Percentiles rank a stretch among this genome's conserved stretches.
Conservation (phyloP, 2,113 vertebrate species). For the Bagarius yarrelli region DNA sequence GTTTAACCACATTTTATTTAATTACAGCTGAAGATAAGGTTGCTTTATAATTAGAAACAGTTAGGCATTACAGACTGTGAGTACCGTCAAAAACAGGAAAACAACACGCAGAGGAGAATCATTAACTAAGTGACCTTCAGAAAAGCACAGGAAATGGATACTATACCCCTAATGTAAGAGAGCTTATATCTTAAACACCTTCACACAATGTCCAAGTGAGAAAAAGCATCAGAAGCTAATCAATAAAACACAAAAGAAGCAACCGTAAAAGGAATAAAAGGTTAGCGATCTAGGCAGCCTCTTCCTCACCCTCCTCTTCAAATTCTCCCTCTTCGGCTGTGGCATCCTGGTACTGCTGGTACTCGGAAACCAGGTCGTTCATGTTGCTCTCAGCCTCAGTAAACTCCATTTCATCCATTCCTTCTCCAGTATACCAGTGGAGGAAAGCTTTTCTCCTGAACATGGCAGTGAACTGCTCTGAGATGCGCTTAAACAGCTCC, state of each 20-base stretch:
- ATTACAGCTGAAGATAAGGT: background rate
- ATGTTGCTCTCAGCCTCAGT: slow-evolving; percentile 85
- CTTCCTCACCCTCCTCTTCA: slow-evolving; percentile 50
- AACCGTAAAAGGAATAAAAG: background rate
- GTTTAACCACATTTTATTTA: slow-evolving; percentile 46
- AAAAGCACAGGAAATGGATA: background rate
- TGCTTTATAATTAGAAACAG: slow-evolving; percentile 1
- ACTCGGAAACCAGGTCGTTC: slow-evolving; percentile 76
- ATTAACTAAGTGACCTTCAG: background rate
- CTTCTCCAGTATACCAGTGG: slow-evolving; percentile 88
- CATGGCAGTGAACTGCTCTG: slow-evolving; percentile 95
- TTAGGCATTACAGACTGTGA: background rate
- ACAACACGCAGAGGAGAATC: slow-evolving; percentile 29
- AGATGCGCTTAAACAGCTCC: slow-evolving; percentile 95
- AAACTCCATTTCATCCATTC: slow-evolving; percentile 93
- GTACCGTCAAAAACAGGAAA: background rate
- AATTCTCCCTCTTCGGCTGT: slow-evolving; percentile 72
- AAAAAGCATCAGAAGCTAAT: background rate
- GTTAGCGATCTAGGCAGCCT: slow-evolving; percentile 6
- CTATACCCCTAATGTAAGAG: background rate
- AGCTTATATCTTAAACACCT: slow-evolving; percentile 6
- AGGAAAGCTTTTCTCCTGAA: slow-evolving; percentile 91
- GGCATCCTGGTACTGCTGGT: slow-evolving; percentile 80
- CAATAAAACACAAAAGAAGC: slow-evolving; percentile 3
- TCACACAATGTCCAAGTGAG: background rate